phyloP scores from a whole-genome alignment of 1,140 invertebrate species.

The Drosophila orosa region DNA sequence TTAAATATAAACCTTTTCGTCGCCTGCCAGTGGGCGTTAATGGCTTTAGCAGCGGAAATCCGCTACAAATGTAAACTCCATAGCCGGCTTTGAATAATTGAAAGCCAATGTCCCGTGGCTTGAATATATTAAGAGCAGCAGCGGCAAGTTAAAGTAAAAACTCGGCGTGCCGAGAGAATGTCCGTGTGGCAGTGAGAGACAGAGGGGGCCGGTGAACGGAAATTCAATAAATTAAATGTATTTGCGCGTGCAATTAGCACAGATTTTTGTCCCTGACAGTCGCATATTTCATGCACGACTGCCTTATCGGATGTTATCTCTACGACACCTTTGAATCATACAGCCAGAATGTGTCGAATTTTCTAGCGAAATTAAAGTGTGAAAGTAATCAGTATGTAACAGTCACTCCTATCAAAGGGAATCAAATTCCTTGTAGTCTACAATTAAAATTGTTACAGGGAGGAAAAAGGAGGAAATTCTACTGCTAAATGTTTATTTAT shows the following conservation, averaged over 20 bases:
- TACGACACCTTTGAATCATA: background rate
- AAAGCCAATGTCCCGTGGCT: constrained; percentile 41
- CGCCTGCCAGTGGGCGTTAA: constrained; percentile 40
- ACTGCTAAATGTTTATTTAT: background rate
- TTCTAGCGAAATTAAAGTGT: constrained; percentile 3
- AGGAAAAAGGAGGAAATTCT: background rate
- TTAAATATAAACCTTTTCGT: constrained; percentile 39
- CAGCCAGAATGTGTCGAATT: constrained; percentile 7
- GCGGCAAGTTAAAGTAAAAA: constrained; percentile 16
- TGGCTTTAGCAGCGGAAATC: constrained; percentile 53
- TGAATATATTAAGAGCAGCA: constrained; percentile 44
- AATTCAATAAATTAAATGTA: constrained; percentile 48
- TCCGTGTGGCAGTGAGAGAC: no score
- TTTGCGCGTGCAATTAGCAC: constrained; percentile 38
- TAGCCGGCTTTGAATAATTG: constrained; percentile 47
- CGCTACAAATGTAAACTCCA: constrained; percentile 39
- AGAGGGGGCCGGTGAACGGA: constrained; percentile 10
- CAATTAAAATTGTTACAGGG: background rate
- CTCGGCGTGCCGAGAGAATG: background rate
- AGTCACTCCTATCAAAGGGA: background rate
- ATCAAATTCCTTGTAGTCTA: background rate
- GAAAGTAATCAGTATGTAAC: background rate
- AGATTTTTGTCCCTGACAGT: constrained; percentile 10
- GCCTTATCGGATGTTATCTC: constrained; percentile 23
- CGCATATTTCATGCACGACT: constrained; percentile 26